Percentiles rank a stretch among this genome's conserved stretches.
phyloP scores from a whole-genome alignment of 2,888 invertebrate genomes.

The Ectropis crepuscularia region DNA sequence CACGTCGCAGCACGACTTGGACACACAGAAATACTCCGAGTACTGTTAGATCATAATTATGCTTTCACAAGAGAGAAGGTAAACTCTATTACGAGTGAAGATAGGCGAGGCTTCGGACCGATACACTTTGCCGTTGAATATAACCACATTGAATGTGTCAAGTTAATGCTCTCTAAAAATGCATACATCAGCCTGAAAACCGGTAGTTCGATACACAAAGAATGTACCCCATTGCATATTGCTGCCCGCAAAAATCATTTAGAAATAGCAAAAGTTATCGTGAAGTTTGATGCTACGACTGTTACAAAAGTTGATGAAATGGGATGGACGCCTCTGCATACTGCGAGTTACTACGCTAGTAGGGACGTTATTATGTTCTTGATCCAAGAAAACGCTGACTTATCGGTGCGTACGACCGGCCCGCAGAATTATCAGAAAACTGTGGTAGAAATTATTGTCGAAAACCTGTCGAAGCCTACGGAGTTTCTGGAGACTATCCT shows the following conservation, averaged over 20 bases:
- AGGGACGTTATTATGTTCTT: conserved; percentile 32
- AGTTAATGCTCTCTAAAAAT: conserved; percentile 29
- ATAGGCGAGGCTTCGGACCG: conserved; percentile 54
- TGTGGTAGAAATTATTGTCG: conserved; percentile 59
- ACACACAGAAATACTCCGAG: conserved; percentile 68
- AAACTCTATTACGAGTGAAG: conserved; percentile 44
- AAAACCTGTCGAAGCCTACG: conserved; percentile 71
- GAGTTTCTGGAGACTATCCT: conserved; percentile 74
- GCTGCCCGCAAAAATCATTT: conserved; percentile 28
- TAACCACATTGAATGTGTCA: conserved; percentile 51
- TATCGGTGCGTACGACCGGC: conserved; percentile 41
- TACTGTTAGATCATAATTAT: conserved; percentile 65
- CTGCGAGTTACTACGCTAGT: conserved; percentile 70
- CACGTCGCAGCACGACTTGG: conserved; percentile 71
- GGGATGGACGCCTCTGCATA: conserved; percentile 52
- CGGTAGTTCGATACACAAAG: conserved; percentile 8
- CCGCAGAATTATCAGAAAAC: conserved; percentile 49
- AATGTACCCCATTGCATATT: conserved; percentile 29
- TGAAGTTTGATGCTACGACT: conserved; percentile 29
- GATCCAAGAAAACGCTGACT: conserved; percentile 31
- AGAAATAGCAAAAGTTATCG: conserved; percentile 28
- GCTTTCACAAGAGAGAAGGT: conserved; percentile 42
- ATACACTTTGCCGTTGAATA: conserved; percentile 69
- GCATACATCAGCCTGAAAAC: conserved; percentile 29
- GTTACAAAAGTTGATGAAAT: conserved; percentile 49